Percentiles rank a stretch among this genome's conserved stretches.
phyloP scores from a whole-genome alignment of 2,797 vertebrate species.

The Xerus rutilus region DNA sequence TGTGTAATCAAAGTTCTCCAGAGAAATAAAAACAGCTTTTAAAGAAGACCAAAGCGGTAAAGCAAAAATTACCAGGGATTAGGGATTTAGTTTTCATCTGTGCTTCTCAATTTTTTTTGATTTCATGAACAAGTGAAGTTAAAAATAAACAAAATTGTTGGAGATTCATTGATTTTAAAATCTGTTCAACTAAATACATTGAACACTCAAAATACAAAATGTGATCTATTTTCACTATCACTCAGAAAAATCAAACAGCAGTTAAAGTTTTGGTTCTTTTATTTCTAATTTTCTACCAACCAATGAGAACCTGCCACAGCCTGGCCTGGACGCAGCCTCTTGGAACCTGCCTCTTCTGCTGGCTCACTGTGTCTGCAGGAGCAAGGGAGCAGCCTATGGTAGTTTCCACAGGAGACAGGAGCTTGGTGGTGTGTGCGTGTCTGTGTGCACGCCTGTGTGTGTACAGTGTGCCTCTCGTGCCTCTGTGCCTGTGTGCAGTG shows the following conservation, averaged over 20 bases:
- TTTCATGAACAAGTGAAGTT: background rate
- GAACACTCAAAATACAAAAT: background rate
- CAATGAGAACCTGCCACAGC: background rate
- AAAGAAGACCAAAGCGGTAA: background rate
- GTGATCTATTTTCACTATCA: too few relatives aligned
- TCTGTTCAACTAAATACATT: slow-evolving; percentile 1
- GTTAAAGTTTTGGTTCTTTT: background rate
- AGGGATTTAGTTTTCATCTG: background rate
- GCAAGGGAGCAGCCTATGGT: fast-evolving
- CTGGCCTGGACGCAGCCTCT: background rate
- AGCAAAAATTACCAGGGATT: background rate
- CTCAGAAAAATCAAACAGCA: background rate
- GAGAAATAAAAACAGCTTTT: background rate
- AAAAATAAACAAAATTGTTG: background rate
- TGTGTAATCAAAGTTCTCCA: background rate
- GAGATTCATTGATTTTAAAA: background rate
- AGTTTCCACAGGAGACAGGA: too few relatives aligned
- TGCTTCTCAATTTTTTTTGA: background rate
- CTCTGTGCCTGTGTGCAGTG: background rate
- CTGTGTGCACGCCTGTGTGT: background rate
- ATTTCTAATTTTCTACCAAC: background rate
- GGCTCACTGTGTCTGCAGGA: fast-evolving
- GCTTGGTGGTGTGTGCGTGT: background rate
- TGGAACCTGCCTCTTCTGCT: fast-evolving
- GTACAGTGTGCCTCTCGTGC: background rate